A percentile compares a stretch with the other conserved stretches of the same genome.
Conservation (phyloP, 1,140 invertebrate species). For the Chrysopa pallens region DNA sequence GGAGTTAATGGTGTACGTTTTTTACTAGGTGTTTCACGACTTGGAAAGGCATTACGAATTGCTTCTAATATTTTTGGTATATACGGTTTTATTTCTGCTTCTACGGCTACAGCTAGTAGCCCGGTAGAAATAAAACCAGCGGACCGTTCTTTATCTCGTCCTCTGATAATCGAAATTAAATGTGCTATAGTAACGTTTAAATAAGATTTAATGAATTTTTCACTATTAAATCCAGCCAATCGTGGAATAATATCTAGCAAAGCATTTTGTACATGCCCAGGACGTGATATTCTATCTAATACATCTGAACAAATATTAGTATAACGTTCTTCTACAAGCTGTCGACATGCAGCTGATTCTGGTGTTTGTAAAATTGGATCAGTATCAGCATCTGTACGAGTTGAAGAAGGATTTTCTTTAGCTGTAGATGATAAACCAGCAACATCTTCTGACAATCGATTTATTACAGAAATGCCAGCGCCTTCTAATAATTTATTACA, state of each 20-base stretch:
- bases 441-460: background rate
- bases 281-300: constrained; percentile 58
- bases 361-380: constrained; percentile 34
- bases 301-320: constrained; percentile 66
- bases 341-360: constrained; percentile 76
- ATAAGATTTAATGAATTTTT: constrained; percentile 63
- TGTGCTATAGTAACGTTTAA: constrained; percentile 60
- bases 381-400: constrained; percentile 20
- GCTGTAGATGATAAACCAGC: background rate
- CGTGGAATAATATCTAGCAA: constrained; percentile 80
- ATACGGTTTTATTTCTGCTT: constrained; percentile 59
- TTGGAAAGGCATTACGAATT: constrained; percentile 62
- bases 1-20: constrained; percentile 38
- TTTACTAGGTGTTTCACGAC: constrained; percentile 53
- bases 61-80: constrained; percentile 74
- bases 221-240: constrained; percentile 79
- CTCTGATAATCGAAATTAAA: constrained; percentile 52
- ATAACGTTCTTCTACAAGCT: constrained; percentile 69
- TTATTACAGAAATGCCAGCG: constrained; percentile 19
- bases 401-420: background rate
- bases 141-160: constrained; percentile 65
- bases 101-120: constrained; percentile 78
- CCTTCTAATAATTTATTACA: constrained; percentile 50
- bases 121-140: constrained; percentile 82
- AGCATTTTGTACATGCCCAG: constrained; percentile 70